These are phyloP conservation scores for Cladopsammia gracilis DNA, from an alignment of 64 coral and sea anemone genomes.

Conservation along the genomic window DNA sequence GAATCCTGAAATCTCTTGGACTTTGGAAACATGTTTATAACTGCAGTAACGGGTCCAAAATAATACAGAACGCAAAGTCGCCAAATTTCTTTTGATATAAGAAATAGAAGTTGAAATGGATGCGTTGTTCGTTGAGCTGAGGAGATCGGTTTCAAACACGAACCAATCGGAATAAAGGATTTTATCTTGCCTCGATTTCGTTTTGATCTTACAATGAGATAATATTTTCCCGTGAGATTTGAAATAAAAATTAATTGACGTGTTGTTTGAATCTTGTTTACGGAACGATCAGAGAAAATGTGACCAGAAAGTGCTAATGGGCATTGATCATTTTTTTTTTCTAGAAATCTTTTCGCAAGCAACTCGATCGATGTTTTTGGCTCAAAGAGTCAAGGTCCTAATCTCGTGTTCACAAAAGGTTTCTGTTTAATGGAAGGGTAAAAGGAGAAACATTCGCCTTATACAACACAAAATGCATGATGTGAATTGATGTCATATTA, in stretches of 20 bases:
- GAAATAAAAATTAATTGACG: background rate
- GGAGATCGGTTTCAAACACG: constrained; percentile 44
- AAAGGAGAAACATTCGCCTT: too few relatives aligned
- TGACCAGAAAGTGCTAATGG: too few relatives aligned
- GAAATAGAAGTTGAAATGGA: background rate
- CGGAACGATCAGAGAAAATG: too few relatives aligned
- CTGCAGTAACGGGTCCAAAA: background rate
- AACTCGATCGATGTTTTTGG: too few relatives aligned
- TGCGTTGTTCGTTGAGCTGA: constrained; percentile 1
- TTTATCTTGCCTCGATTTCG: constrained; percentile 33
- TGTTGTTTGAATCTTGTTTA: too few relatives aligned
- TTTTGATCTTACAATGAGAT: background rate
- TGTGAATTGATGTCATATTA: background rate
- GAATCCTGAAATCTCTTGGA: constrained; percentile 77
- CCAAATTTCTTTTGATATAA: background rate
- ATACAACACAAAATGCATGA: too few relatives aligned
- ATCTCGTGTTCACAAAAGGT: too few relatives aligned
- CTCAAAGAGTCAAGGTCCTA: too few relatives aligned
- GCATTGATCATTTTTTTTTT: too few relatives aligned
- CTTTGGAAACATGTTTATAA: constrained; percentile 69
- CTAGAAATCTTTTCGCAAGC: too few relatives aligned
- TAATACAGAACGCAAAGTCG: background rate
- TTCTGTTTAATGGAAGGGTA: too few relatives aligned
- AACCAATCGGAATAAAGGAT: constrained; percentile 61
- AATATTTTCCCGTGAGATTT: background rate